phyloP scores from a whole-genome alignment of 1,140 invertebrate species.

The Eurosta solidaginis region DNA sequence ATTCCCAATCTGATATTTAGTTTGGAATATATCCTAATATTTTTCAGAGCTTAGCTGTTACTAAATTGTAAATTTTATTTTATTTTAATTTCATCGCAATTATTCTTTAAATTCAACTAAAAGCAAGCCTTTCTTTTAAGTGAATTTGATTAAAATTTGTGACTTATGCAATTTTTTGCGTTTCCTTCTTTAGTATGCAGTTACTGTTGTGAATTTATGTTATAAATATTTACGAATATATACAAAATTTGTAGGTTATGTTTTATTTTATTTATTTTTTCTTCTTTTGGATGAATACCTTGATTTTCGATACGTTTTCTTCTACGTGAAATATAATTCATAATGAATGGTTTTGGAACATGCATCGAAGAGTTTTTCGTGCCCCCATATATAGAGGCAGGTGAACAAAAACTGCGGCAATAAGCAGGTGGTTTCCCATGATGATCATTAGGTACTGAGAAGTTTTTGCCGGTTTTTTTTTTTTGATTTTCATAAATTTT shows the following conservation, averaged over 20 bases:
- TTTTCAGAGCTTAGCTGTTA: not conserved
- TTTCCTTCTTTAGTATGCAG: not conserved
- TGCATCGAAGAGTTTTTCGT: constrained; percentile 52
- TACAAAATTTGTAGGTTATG: not conserved
- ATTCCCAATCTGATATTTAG: constrained; percentile 27
- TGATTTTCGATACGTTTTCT: constrained; percentile 59
- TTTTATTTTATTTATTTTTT: not conserved
- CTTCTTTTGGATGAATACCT: no score
- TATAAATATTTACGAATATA: not conserved
- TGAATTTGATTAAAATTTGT: not conserved
- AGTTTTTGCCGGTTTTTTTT: not conserved
- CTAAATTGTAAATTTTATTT: no score
- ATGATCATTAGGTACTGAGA: constrained; percentile 53
- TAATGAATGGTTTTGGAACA: constrained; percentile 56
- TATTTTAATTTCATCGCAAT: no score
- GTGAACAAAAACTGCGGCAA: constrained; percentile 58
- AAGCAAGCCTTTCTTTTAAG: not conserved
- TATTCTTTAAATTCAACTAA: not conserved
- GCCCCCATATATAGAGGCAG: constrained; percentile 51
- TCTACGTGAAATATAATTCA: constrained; percentile 58
- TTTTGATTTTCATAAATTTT: constrained; percentile 31
- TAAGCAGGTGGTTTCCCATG: constrained; percentile 57
- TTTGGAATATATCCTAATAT: constrained; percentile 15
- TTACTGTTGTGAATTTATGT: not conserved
- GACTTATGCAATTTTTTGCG: not conserved